Evolutionary conservation across 1,140 invertebrate species (phyloP).

Genomic region (Drosophila malerkotliana): DNA sequence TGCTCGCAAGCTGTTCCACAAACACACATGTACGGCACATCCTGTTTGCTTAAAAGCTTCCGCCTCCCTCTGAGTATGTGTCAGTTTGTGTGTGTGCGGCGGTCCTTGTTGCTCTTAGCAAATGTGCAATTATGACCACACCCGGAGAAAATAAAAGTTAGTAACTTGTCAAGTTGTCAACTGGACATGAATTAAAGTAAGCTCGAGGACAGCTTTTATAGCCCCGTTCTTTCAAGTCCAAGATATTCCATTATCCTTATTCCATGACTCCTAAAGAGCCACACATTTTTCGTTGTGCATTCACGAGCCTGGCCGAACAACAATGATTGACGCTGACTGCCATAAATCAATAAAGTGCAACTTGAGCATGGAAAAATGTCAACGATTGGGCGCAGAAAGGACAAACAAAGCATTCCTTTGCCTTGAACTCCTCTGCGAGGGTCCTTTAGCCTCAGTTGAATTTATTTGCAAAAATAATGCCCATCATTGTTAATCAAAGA

Average conservation of each 20-base stretch:
- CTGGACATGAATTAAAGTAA: neutral
- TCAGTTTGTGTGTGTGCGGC: constrained; percentile 1
- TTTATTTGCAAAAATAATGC: constrained; percentile 81
- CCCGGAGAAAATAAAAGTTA: neutral
- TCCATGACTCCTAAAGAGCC: no score
- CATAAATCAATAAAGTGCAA: constrained; percentile 79
- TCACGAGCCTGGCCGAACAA: constrained; percentile 23
- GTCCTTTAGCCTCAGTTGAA: constrained; percentile 26
- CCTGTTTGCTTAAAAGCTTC: constrained; percentile 80
- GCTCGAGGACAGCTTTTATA: no score
- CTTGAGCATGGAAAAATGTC: constrained; percentile 72
- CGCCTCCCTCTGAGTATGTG: constrained; percentile 21
- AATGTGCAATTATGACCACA: constrained; percentile 74
- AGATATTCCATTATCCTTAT: no score
- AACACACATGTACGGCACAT: constrained; percentile 60
- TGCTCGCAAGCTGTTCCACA: constrained; percentile 58
- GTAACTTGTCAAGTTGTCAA: neutral
- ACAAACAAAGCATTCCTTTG: constrained; percentile 45
- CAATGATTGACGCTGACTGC: constrained; percentile 66
- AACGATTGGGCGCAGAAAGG: constrained; percentile 22
- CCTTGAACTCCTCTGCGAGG: constrained; percentile 6
- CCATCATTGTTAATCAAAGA: constrained; percentile 77
- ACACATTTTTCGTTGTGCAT: constrained; percentile 3
- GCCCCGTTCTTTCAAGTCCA: no score
- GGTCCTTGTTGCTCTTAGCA: constrained; percentile 53